These are phyloP conservation scores for Leuctra nigra DNA, from an alignment of 2,888 invertebrate genomes.

Conservation along the genomic window DNA sequence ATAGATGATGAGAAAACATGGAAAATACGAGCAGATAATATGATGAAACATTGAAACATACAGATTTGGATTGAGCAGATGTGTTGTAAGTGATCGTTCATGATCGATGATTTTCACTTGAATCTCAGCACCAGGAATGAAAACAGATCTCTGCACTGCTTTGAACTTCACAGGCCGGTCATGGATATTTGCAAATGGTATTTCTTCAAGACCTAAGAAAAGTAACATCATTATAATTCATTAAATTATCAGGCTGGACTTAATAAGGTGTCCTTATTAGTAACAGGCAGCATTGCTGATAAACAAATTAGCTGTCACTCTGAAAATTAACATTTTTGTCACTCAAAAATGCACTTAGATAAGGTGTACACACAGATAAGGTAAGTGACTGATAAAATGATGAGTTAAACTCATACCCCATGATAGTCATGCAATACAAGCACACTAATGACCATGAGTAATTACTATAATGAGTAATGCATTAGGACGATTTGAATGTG, in stretches of 20 bases:
- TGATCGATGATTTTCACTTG: constrained; percentile 67
- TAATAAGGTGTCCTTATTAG: not conserved
- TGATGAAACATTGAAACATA: no score
- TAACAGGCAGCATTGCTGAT: not conserved
- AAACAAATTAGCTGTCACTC: not conserved
- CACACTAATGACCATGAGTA: no score
- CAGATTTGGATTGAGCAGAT: constrained; percentile 84
- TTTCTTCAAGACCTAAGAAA: constrained; percentile 35
- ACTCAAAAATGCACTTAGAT: no score
- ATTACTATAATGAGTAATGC: no score
- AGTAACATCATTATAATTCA: constrained; percentile 2
- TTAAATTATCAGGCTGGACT: not conserved
- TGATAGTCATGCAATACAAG: no score
- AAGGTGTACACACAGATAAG: no score
- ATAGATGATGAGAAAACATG: no score
- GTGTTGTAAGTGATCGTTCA: constrained; percentile 76
- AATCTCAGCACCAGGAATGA: constrained; percentile 73
- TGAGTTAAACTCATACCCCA: no score
- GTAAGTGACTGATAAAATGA: no score
- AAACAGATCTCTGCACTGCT: constrained; percentile 66
- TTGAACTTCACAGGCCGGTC: constrained; percentile 64
- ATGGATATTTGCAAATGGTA: constrained; percentile 61
- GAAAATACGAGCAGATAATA: not conserved
- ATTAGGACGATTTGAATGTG: no score
- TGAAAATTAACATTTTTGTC: no score